Evolutionary conservation across 2,113 vertebrate species (phyloP).

Genomic region (Camarhynchus parvulus): DNA sequence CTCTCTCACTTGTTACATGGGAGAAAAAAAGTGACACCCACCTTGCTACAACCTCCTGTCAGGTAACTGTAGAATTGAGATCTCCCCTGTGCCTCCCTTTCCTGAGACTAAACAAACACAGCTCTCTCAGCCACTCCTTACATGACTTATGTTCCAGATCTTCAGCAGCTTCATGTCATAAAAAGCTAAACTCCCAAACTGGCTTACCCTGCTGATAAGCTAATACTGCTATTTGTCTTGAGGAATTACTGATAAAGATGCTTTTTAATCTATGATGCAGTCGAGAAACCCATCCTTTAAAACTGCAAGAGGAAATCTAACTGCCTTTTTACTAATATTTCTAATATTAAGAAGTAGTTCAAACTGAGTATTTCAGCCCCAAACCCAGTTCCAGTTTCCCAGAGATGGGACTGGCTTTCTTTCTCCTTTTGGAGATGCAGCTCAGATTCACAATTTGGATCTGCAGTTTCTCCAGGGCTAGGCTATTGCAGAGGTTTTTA

Average conservation of each 20-base stretch:
- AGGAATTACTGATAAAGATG: background rate
- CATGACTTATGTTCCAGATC: background rate
- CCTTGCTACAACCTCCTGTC: background rate
- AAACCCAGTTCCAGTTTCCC: background rate
- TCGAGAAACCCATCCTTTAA: background rate
- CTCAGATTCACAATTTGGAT: background rate
- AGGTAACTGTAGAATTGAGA: background rate
- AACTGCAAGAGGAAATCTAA: background rate
- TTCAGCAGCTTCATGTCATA: background rate
- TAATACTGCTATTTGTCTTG: background rate
- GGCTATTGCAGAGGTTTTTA: background rate
- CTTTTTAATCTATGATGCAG: background rate
- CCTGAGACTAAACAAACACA: background rate
- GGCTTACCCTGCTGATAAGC: background rate
- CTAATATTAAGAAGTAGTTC: background rate
- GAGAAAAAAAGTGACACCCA: background rate
- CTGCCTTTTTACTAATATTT: background rate
- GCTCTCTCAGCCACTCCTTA: background rate
- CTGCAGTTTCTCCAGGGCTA: background rate
- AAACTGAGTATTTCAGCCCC: background rate
- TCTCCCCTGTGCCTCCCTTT: background rate
- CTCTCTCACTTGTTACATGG: background rate
- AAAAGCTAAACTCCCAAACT: background rate
- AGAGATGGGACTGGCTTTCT: background rate
- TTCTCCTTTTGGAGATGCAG: background rate